Percentiles rank a stretch among this genome's conserved stretches.
phyloP scores from a whole-genome alignment of 2,797 vertebrate genomes.

The Bovichtus variegatus region DNA sequence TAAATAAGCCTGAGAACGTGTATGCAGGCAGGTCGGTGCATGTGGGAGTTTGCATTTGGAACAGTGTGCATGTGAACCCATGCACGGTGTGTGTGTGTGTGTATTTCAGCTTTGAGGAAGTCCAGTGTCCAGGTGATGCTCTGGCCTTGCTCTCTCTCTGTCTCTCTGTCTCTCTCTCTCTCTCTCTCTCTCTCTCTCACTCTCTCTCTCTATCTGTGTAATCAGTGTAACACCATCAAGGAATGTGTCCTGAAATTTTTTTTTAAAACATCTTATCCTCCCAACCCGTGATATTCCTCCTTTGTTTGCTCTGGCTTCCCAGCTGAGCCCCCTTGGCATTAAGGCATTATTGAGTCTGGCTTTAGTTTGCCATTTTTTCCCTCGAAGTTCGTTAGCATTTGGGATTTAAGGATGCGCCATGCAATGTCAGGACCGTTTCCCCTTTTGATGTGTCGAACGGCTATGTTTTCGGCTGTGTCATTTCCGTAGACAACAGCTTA shows the following conservation, averaged over 20 bases:
- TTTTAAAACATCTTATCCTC: constrained; percentile 37
- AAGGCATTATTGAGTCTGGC: constrained; percentile 51
- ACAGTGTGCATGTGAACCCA: not conserved
- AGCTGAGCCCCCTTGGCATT: constrained; percentile 40
- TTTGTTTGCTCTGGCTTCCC: constrained; percentile 46
- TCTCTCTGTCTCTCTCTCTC: constrained; percentile 19
- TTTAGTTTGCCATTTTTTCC: constrained; percentile 35
- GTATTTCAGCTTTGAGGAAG: constrained; percentile 45
- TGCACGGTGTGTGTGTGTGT: not conserved
- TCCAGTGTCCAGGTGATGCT: constrained; percentile 44
- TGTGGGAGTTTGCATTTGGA: not conserved
- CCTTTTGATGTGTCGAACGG: constrained; percentile 72
- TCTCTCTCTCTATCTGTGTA: constrained; percentile 28
- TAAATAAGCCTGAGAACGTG: constrained; percentile 18
- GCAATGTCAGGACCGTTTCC: constrained; percentile 65
- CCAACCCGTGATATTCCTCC: constrained; percentile 40
- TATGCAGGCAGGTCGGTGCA: not conserved
- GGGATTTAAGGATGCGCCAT: constrained; percentile 67
- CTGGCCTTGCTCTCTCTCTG: constrained; percentile 11
- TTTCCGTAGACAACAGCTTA: constrained; percentile 84
- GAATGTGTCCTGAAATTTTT: constrained; percentile 50
- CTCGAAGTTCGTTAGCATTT: constrained; percentile 67
- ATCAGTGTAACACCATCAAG: constrained; percentile 43
- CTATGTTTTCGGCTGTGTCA: constrained; percentile 83
- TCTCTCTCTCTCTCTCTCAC: constrained; percentile 20